Evolutionary conservation across 2,113 vertebrate genomes (phyloP), one percentile per base, ranked within the genome.

Genomic region (Xenotilapia longispinis): DNA sequence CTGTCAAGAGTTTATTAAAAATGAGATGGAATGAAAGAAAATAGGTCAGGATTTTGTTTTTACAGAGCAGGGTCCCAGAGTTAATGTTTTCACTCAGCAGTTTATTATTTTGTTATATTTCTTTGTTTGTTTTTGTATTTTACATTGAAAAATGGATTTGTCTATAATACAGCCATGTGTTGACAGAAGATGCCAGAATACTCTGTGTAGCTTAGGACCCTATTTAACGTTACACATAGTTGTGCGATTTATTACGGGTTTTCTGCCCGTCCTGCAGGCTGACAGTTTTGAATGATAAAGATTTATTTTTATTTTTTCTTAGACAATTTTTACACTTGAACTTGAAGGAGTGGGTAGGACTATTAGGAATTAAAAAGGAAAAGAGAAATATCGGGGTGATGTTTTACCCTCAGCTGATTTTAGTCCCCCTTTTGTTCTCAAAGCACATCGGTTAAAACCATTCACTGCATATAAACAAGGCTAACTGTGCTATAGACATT

Each of bases 291-390:
- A 12, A n/a, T 65, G 2, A 36, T 12, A n/a, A 7, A 7, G 5
- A 2, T 17, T 60, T 63, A 6, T 9, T 9, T 53, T 1, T 0
- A 3, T 55, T 36, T 63, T 58, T 14, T 33, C 58, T 8, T 28
- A 8, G 12, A 9, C 54, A 55, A 60, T 4, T 17, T 60, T 60
- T 63, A 63, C 28, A 0, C 28, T 33, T 60, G 15, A 63, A 19
- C 31, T 63, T 63, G 5, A 19, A 68, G 19, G 19, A 21, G 63
- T 21, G 33, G 4, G 63, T 38, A 21, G 11, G 40, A 13, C 33
- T 40, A 40, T 68, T 68, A 40, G 36, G 60, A 65, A 7, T 40
- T 42, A 9, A 21, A 21, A 40, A 70, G 36, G 12, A 9, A 70
- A 40, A 40, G 12, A 23, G 38, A 70, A 70, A 65, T 38, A n/a